Evolutionary conservation across 2,888 invertebrate species (phyloP).

Genomic region (Leucoma salicis): DNA sequence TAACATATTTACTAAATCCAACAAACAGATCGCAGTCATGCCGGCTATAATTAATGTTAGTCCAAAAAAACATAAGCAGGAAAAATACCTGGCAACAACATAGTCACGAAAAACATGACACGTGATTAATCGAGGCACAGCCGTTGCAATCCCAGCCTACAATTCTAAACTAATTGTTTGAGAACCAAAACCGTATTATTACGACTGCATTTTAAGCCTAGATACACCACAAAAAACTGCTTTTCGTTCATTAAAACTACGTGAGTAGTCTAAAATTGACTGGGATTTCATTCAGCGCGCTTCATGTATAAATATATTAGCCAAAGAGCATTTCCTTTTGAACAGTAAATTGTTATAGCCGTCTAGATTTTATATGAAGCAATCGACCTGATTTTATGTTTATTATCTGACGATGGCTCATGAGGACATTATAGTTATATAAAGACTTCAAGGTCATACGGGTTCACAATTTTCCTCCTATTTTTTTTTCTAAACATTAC

Average conservation of each 20-base stretch:
- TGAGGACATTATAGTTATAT: conserved; percentile 1
- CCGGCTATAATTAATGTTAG: conserved; percentile 21
- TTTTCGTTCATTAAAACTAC: conserved; percentile 68
- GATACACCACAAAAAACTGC: conserved; percentile 54
- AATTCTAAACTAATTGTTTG: conserved; percentile 21
- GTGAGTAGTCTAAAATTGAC: conserved; percentile 76
- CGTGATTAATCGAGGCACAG: conserved; percentile 50
- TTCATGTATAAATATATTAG: neutral
- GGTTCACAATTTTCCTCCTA: conserved; percentile 14
- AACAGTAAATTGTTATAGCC: conserved; percentile 14
- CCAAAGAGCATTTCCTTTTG: neutral
- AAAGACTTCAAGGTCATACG: conserved; percentile 10
- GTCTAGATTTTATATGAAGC: neutral
- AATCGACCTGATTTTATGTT: conserved; percentile 1
- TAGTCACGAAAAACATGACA: conserved; percentile 43
- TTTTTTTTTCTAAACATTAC: conserved; percentile 25
- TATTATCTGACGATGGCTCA: neutral
- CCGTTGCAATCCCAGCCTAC: conserved; percentile 46
- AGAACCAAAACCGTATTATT: conserved; percentile 41
- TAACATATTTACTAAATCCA: conserved; percentile 8
- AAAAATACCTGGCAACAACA: conserved; percentile 46
- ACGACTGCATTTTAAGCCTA: conserved; percentile 46
- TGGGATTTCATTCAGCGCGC: conserved; percentile 61
- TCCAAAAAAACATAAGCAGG: conserved; percentile 25
- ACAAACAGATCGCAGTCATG: conserved; percentile 7